Evolutionary conservation across 2,888 invertebrate genomes (phyloP).

Genomic region (Latrodectus hesperus): DNA sequence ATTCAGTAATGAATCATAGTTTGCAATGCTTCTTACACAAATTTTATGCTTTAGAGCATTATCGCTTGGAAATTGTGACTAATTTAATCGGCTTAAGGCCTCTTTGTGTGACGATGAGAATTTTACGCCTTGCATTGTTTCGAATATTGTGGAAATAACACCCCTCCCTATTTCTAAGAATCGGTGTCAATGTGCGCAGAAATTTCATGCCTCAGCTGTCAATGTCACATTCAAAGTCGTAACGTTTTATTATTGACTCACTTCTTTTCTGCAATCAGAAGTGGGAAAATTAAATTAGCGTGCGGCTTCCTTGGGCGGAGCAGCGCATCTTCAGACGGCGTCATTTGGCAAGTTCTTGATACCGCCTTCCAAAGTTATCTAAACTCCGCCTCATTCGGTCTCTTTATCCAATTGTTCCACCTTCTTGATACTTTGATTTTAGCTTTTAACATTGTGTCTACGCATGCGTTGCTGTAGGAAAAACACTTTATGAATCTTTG

Average conservation of each 20-base stretch:
- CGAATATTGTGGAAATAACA: background rate
- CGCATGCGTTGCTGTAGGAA: slow-evolving; percentile 53
- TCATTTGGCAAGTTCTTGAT: slow-evolving; percentile 58
- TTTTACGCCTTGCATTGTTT: slow-evolving; percentile 35
- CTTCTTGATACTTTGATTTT: slow-evolving; percentile 49
- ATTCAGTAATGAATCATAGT: no score
- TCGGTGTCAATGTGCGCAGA: slow-evolving; percentile 33
- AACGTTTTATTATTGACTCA: slow-evolving; percentile 51
- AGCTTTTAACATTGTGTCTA: slow-evolving; percentile 55
- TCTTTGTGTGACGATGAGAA: background rate
- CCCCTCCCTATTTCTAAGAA: slow-evolving; percentile 11
- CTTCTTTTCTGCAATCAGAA: slow-evolving; percentile 1
- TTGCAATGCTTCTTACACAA: no score
- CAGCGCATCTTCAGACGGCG: slow-evolving; percentile 23
- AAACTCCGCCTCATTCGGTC: slow-evolving; percentile 64
- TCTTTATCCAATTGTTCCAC: slow-evolving; percentile 66
- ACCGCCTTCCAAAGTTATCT: slow-evolving; percentile 57
- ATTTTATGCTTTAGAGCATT: no score
- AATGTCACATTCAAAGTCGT: slow-evolving; percentile 61
- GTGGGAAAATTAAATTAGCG: slow-evolving; percentile 8
- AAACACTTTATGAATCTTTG: background rate
- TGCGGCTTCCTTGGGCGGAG: slow-evolving; percentile 44
- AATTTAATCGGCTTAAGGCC: background rate
- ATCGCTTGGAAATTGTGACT: no score
- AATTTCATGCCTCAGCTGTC: slow-evolving; percentile 56